Evolutionary conservation across 2,113 vertebrate species (phyloP), one percentile per base, ranked within the genome.

Genomic region (Lipotes vexillifer): DNA sequence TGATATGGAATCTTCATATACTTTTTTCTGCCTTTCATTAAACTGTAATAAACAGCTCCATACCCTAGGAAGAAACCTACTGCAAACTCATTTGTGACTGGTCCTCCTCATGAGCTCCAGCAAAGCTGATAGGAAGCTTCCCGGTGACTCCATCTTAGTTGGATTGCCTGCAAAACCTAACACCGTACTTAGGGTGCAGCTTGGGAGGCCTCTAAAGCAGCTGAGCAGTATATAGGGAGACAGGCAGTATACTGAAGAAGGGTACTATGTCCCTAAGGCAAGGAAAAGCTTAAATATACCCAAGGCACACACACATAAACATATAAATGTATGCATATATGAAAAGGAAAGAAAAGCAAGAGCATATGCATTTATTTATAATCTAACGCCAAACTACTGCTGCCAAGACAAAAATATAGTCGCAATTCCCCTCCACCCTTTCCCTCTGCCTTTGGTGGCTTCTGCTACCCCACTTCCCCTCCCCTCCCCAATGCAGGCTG

Each of bases 61-160:
- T 52, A 90, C 66, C 92, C 88, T 94, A 86, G 95, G 82, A 96
- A 83, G 74, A 97, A 93, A 90, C 57, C 80, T 94, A 95, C 95
- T 96, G 17, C 93, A 96, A 97, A 92, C 74, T 78, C 90, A 96
- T 92, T 95, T 97, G 92, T 96, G 92, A 74, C 82, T 93, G 65
- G 90, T 97, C 65, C 49, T 97, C 72, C 72, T 96, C 8, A 2
- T 87, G 92, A 96, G 86, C 27, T 92, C 87, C 92, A 96, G 90
- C 94, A 92, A 96, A 96, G 93, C 97, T 97, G 68, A 63, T 75
- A 94, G 65, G 90, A 97, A 98, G 97, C 95, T 97, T 97, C 95
- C 88, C 8, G 0, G 83, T 97, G 97, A 98, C 97, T 98, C 97
- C 97, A 97, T 98, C 84, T 97, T 98, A 97, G 97, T 61, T 83